Percentiles rank a stretch among this genome's conserved stretches.
Evolutionary conservation across 2,797 vertebrate species (phyloP).

Genomic region (Tragelaphus eurycerus): DNA sequence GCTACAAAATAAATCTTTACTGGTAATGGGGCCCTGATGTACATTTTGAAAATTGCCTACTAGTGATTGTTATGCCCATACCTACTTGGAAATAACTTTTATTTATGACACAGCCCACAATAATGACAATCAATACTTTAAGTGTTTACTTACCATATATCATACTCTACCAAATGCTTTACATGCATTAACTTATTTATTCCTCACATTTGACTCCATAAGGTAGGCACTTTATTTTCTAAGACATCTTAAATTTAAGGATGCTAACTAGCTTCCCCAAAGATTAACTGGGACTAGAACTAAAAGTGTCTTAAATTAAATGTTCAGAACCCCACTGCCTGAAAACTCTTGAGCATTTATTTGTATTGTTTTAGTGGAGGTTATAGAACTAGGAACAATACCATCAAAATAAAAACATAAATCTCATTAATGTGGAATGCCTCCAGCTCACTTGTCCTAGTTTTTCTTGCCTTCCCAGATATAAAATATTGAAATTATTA

Average conservation of each 20-base stretch:
- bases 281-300: background rate
- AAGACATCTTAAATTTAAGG: background rate
- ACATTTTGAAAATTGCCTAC: background rate
- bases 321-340: background rate
- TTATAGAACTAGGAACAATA: background rate
- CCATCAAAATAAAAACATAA: background rate
- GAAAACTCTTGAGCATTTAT: background rate
- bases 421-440: background rate
- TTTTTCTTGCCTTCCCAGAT: background rate
- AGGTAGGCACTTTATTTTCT: background rate
- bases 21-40: background rate
- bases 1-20: background rate
- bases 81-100: background rate
- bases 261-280: background rate
- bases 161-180: background rate
- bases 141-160: background rate
- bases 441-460: background rate
- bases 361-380: background rate
- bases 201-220: background rate
- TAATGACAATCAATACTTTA: background rate
- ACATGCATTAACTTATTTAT: background rate
- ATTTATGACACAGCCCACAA: background rate
- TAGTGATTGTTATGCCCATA: background rate
- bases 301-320: background rate
- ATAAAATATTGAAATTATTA: background rate